Evolutionary conservation across 2,888 invertebrate genomes (phyloP).

Genomic region (Epiblema foenella): DNA sequence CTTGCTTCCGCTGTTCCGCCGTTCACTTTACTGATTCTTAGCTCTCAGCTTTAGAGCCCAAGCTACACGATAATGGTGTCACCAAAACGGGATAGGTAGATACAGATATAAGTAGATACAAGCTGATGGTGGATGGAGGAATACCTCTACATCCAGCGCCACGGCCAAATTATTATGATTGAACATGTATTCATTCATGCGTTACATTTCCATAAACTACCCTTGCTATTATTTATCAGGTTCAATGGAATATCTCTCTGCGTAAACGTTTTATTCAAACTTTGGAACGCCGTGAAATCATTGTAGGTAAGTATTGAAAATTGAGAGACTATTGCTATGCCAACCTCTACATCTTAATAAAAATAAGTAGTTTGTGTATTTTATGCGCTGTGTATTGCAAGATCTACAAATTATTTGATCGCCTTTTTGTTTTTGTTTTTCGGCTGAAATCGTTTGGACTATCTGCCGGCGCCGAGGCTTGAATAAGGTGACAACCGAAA

Average conservation of each 20-base stretch:
- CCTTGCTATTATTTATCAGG: conserved; percentile 11
- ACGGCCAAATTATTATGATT: conserved; percentile 14
- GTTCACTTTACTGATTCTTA: conserved; percentile 35
- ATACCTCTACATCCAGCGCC: conserved; percentile 11
- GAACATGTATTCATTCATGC: conserved; percentile 9
- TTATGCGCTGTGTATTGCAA: no score
- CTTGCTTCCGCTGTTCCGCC: conserved; percentile 32
- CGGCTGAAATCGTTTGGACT: no score
- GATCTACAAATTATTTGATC: no score
- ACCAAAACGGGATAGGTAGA: conserved; percentile 26
- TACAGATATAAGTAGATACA: neutral
- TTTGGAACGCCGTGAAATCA: conserved; percentile 11
- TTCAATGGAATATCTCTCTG: conserved; percentile 12
- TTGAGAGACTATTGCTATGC: conserved; percentile 2
- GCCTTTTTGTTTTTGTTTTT: no score
- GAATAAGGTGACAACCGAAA: no score
- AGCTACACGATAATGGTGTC: conserved; percentile 35
- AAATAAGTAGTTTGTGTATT: no score
- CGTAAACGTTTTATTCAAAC: conserved; percentile 16
- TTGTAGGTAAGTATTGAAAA: conserved; percentile 11
- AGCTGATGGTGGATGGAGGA: conserved; percentile 28
- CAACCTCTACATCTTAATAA: neutral
- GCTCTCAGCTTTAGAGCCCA: neutral
- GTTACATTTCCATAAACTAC: conserved; percentile 21
- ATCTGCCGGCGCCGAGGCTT: no score